Evolutionary conservation across 2,888 invertebrate species (phyloP).

Genomic region (Epinotia bilunana): DNA sequence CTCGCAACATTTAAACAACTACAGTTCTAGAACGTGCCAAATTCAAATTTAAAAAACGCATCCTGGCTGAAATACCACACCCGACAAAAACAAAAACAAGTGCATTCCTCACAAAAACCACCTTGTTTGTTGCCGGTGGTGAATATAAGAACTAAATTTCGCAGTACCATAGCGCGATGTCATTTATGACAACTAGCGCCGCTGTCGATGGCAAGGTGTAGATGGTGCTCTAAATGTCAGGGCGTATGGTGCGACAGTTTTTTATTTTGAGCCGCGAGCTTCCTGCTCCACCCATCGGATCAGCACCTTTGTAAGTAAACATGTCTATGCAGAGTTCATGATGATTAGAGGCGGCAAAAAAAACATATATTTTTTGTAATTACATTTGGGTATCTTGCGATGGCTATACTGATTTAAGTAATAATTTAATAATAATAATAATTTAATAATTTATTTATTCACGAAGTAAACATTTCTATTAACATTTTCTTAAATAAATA

Average conservation of each 20-base stretch:
- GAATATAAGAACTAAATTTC: slow-evolving; percentile 9
- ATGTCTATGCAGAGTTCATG: slow-evolving; percentile 48
- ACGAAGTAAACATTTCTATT: too few relatives aligned
- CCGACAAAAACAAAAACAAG: slow-evolving; percentile 12
- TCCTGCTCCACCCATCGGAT: slow-evolving; percentile 72
- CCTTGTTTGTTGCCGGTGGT: slow-evolving; percentile 16
- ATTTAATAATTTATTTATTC: too few relatives aligned
- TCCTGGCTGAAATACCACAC: slow-evolving; percentile 29
- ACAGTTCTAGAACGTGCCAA: slow-evolving; percentile 1
- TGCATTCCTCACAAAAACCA: slow-evolving; percentile 24
- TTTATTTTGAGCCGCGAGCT: slow-evolving; percentile 53
- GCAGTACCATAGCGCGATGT: background rate
- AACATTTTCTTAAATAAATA: too few relatives aligned
- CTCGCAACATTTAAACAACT: background rate
- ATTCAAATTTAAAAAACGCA: slow-evolving; percentile 16
- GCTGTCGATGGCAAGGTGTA: slow-evolving; percentile 18
- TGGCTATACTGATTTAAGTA: too few relatives aligned
- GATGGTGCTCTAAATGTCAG: slow-evolving; percentile 62
- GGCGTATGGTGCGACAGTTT: slow-evolving; percentile 55
- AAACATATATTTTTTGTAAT: background rate
- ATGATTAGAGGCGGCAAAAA: slow-evolving; percentile 49
- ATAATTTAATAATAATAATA: too few relatives aligned
- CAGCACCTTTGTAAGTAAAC: slow-evolving; percentile 50
- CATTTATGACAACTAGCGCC: slow-evolving; percentile 25
- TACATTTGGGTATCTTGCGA: background rate